Evolutionary conservation across 2,888 invertebrate genomes (phyloP).

Genomic region (Sinodicranocentrus sp.): DNA sequence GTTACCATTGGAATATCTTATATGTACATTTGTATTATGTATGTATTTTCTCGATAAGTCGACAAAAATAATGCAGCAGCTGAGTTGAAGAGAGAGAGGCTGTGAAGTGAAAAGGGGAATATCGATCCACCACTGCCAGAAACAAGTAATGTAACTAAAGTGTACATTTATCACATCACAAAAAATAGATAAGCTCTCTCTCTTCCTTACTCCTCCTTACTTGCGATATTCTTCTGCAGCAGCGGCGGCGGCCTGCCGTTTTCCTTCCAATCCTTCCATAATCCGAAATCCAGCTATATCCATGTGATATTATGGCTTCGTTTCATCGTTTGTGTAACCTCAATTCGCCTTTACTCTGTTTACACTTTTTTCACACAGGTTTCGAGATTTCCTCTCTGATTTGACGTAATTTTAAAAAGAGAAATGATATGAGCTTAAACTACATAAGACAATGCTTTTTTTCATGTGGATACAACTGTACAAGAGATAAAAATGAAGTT

Average conservation of each 20-base stretch:
- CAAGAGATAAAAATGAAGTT: too few species aligned
- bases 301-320: not conserved
- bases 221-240: not conserved
- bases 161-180: constrained; percentile 26
- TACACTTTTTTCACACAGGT: constrained; percentile 27
- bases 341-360: constrained; percentile 30
- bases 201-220: not conserved
- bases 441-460: too few species aligned
- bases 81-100: not conserved
- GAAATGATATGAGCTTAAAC: too few species aligned
- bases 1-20: constrained; percentile 30
- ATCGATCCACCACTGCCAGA: constrained; percentile 11
- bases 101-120: not conserved
- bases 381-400: too few species aligned
- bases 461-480: too few species aligned
- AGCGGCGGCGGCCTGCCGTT: not conserved
- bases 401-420: too few species aligned
- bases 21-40: not conserved
- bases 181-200: constrained; percentile 34
- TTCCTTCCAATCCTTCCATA: not conserved
- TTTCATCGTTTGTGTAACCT: constrained; percentile 23
- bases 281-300: not conserved
- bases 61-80: not conserved
- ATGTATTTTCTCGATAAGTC: not conserved
- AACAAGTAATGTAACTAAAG: not conserved